Evolutionary conservation across 2,888 invertebrate species (phyloP).

Genomic region (Alitta virens): DNA sequence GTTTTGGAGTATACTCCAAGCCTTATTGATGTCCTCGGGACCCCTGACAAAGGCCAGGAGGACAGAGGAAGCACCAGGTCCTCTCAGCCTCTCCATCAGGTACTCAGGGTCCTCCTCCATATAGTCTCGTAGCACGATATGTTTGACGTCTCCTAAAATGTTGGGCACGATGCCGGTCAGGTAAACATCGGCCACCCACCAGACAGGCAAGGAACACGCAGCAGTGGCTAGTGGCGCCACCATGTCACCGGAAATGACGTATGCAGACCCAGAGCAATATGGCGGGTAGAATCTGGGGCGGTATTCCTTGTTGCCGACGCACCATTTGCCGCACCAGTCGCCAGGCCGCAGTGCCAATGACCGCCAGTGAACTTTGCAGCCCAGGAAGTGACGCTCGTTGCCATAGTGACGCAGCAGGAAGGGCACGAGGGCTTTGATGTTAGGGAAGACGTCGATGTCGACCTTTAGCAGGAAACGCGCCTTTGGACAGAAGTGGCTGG

Average conservation of each 20-base stretch:
- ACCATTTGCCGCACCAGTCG: conserved; percentile 1
- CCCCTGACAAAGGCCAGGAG: not conserved
- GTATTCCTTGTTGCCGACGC: not conserved
- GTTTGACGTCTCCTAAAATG: not conserved
- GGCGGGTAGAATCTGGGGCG: not conserved
- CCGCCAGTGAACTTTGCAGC: not conserved
- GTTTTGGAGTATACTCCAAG: not conserved
- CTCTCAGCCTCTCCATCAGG: not conserved
- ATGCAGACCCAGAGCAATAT: not conserved
- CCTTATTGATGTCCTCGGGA: not conserved
- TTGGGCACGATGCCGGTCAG: not conserved
- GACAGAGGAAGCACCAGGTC: not conserved
- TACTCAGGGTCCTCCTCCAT: not conserved
- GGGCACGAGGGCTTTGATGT: not conserved
- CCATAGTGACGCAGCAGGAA: not conserved
- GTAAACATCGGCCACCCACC: not conserved
- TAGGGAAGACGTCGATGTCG: not conserved
- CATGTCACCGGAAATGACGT: not conserved
- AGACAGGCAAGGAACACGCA: not conserved
- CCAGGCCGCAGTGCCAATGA: not conserved
- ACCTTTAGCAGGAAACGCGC: not conserved
- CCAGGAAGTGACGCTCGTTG: not conserved
- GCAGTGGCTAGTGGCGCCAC: not conserved
- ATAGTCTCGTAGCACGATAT: not conserved
- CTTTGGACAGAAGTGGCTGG: not conserved